Percentiles rank a stretch among this genome's conserved stretches.
These are phyloP conservation scores for Rhopalosiphum maidis DNA, from an alignment of 1,140 invertebrate genomes.

Conservation along the genomic window DNA sequence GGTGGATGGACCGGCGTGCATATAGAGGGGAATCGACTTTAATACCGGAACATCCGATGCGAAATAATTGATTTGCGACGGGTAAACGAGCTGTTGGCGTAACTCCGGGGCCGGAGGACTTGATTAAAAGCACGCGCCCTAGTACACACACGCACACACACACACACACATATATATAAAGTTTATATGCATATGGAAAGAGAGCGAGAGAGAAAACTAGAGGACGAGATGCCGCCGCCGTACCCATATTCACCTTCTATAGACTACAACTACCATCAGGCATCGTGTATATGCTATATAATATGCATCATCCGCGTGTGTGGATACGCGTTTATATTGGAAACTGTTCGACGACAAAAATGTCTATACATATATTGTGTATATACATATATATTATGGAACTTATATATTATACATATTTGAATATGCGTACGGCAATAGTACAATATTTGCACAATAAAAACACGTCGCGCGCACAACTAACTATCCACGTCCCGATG, in stretches of 20 bases:
- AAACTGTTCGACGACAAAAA: not conserved
- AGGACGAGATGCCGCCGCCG: not conserved
- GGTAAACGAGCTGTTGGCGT: slow-evolving; percentile 34
- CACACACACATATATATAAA: not conserved
- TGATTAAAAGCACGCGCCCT: not conserved
- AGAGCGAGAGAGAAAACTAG: not conserved
- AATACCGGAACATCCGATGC: slow-evolving; percentile 40
- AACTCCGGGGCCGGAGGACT: not conserved
- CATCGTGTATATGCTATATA: not conserved
- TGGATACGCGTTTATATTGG: not conserved
- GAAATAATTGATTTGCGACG: slow-evolving; percentile 41
- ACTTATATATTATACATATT: slow-evolving; percentile 1
- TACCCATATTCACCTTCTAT: not conserved
- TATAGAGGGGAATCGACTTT: slow-evolving; percentile 4
- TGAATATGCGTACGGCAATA: not conserved
- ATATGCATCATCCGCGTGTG: not conserved
- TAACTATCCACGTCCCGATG: not conserved
- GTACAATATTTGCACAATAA: not conserved
- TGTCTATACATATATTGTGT: not conserved
- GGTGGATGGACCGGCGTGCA: not conserved
- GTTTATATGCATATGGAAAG: not conserved
- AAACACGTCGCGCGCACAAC: not conserved
- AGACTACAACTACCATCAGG: not conserved
- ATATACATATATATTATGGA: not conserved
- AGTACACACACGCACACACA: not conserved